Percentiles rank a stretch among this genome's conserved stretches.
Conservation (phyloP, 1,140 invertebrate genomes). For the Conopomorpha cramerella region DNA sequence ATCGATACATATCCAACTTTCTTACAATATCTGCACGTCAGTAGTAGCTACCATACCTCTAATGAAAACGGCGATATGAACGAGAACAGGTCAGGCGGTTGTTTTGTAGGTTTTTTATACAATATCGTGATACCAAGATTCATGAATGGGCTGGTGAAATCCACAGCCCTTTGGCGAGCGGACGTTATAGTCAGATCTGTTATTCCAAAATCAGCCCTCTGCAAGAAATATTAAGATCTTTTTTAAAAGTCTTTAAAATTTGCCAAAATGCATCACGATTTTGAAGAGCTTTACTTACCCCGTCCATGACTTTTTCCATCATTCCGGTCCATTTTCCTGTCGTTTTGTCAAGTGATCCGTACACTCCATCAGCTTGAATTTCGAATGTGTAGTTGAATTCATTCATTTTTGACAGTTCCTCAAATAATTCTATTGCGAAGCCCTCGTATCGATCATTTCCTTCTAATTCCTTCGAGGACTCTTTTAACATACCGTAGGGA, state of each 20-base stretch:
- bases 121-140: slow-evolving; percentile 86
- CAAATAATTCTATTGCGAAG: slow-evolving; percentile 81
- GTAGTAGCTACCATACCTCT: slow-evolving; percentile 35
- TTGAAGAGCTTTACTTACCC: slow-evolving; percentile 49
- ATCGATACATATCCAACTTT: too few relatives aligned
- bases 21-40: not conserved
- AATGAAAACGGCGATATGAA: slow-evolving; percentile 87
- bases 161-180: slow-evolving; percentile 79
- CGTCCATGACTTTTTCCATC: slow-evolving; percentile 82
- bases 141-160: slow-evolving; percentile 94
- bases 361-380: slow-evolving; percentile 77
- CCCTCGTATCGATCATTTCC: slow-evolving; percentile 78
- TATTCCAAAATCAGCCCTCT: slow-evolving; percentile 86
- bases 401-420: slow-evolving; percentile 76
- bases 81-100: slow-evolving; percentile 80
- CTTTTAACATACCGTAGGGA: slow-evolving; percentile 86
- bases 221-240: slow-evolving; percentile 23
- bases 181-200: slow-evolving; percentile 91
- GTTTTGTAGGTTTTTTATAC: slow-evolving; percentile 79
- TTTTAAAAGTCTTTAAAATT: not conserved
- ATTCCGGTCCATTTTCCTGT: slow-evolving; percentile 88
- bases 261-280: not conserved
- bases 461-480: slow-evolving; percentile 69
- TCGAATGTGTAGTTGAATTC: slow-evolving; percentile 88
- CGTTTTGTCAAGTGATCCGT: slow-evolving; percentile 70